phyloP scores from a whole-genome alignment of 2,797 vertebrate species.

The Catostomus latipinnis region DNA sequence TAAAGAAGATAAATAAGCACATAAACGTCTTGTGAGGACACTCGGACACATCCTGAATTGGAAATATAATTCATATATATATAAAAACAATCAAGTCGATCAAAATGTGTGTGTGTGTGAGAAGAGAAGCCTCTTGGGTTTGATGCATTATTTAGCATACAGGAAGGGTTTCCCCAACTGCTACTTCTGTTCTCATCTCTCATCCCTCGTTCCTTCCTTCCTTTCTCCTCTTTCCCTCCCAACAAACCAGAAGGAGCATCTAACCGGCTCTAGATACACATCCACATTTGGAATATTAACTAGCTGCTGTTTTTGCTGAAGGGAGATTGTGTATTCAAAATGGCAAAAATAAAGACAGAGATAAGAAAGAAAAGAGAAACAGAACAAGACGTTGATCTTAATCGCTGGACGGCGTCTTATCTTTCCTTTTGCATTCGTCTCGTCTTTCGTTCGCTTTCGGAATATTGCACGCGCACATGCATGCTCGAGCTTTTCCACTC shows the following conservation, averaged over 20 bases:
- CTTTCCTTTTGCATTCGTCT: not conserved
- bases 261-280: not conserved
- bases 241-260: not conserved
- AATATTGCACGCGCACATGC: not conserved
- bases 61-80: too few relatives aligned
- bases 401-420: not conserved
- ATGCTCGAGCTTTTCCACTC: not conserved
- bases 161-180: constrained; percentile 3
- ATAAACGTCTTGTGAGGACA: too few relatives aligned
- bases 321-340: constrained; percentile 19
- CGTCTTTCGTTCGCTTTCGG: not conserved
- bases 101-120: constrained; percentile 3
- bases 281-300: constrained; percentile 23
- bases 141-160: constrained; percentile 27
- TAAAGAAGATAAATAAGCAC: too few relatives aligned
- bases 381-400: not conserved
- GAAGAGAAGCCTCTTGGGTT: not conserved
- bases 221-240: too few relatives aligned
- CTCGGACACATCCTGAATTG: too few relatives aligned
- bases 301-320: constrained; percentile 11
- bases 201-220: not conserved
- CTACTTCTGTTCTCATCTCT: not conserved
- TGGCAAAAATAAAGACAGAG: constrained; percentile 14
- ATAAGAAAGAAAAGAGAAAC: constrained; percentile 6
- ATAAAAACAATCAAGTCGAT: too few relatives aligned